These are phyloP conservation scores for Malacosoma neustria DNA, from an alignment of 2,888 invertebrate species.

Conservation along the genomic window DNA sequence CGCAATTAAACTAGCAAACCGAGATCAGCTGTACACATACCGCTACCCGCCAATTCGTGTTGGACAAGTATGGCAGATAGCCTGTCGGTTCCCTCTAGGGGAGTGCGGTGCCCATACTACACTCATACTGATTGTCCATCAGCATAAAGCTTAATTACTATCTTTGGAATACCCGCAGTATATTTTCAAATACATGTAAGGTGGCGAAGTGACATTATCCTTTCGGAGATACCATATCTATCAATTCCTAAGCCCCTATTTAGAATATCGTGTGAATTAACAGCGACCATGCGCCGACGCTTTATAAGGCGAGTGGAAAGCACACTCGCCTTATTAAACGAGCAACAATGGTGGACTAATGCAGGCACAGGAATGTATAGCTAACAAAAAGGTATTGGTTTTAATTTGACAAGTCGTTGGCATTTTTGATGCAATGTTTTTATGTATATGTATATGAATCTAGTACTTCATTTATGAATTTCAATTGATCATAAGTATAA, in stretches of 20 bases:
- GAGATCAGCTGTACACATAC: too few relatives aligned
- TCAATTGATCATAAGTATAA: too few relatives aligned
- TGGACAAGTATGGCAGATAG: too few relatives aligned
- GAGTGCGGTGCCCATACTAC: too few relatives aligned
- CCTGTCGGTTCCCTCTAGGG: too few relatives aligned
- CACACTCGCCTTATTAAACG: conserved; percentile 40
- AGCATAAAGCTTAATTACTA: too few relatives aligned
- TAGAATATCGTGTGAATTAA: conserved; percentile 36
- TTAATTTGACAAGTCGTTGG: conserved; percentile 15
- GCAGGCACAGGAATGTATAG: conserved; percentile 19
- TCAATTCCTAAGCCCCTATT: not conserved
- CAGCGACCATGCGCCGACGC: conserved; percentile 34
- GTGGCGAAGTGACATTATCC: not conserved
- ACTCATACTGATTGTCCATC: too few relatives aligned
- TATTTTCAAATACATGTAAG: not conserved
- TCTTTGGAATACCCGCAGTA: not conserved
- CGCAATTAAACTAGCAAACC: too few relatives aligned
- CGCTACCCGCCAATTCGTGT: too few relatives aligned
- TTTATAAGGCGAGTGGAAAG: conserved; percentile 39
- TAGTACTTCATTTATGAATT: too few relatives aligned
- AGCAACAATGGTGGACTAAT: conserved; percentile 35
- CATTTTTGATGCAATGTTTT: not conserved
- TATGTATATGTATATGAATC: not conserved
- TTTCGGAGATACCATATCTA: not conserved
- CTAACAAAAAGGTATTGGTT: conserved; percentile 13